Conservation (phyloP, 2,888 invertebrate genomes). For the Carcina quercana region DNA sequence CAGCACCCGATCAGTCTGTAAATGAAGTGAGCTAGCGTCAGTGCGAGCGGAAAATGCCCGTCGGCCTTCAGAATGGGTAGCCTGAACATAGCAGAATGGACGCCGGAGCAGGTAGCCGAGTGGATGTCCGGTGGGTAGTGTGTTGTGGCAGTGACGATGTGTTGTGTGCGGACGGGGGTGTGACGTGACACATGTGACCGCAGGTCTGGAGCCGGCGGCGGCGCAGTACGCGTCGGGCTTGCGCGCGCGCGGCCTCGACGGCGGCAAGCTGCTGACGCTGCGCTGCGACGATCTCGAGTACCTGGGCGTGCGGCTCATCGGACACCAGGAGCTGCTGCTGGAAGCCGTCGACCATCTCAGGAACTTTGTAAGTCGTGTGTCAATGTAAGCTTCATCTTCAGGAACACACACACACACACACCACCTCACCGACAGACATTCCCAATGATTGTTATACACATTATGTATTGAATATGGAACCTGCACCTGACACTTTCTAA, state of each 20-base stretch:
- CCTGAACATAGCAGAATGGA: conserved; percentile 87
- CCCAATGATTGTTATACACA: too few species aligned
- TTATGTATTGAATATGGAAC: too few species aligned
- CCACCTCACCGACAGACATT: too few species aligned
- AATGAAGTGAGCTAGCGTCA: too few species aligned
- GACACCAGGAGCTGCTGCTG: conserved; percentile 94
- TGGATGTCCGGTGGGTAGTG: conserved; percentile 86
- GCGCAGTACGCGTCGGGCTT: conserved; percentile 87
- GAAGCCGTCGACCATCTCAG: conserved; percentile 93
- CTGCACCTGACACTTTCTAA: too few species aligned
- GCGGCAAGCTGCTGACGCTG: conserved; percentile 86
- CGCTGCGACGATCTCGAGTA: conserved; percentile 92
- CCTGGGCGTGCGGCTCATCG: conserved; percentile 88
- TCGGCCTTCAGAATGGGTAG: conserved; percentile 39
- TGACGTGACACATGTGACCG: conserved; percentile 18
- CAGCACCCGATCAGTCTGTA: too few species aligned
- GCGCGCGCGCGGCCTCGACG: conserved; percentile 86
- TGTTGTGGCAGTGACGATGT: background rate
- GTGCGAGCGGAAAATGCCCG: conserved; percentile 36
- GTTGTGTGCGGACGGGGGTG: conserved; percentile 9
- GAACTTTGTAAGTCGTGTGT: conserved; percentile 89
- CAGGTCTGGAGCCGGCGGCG: conserved; percentile 87
- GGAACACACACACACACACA: too few species aligned
- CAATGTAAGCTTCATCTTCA: too few species aligned
- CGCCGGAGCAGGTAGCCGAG: conserved; percentile 91